Evolutionary conservation across 2,113 vertebrate genomes (phyloP), one percentile per base, ranked within the genome.

Genomic region (Rhagologus leucostigma): DNA sequence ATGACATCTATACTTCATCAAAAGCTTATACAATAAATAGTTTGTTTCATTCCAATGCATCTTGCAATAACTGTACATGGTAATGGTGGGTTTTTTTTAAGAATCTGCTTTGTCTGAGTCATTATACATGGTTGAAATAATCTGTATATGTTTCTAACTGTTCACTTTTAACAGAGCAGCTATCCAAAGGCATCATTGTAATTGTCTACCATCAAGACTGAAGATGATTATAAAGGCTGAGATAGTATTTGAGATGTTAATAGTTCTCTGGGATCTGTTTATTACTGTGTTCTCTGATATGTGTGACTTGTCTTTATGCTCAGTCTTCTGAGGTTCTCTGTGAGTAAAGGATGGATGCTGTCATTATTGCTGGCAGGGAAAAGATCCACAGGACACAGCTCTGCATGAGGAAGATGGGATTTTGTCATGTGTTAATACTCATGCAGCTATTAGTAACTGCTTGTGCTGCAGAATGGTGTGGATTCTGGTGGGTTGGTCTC

Each of bases 11-110:
- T 69, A 55, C 29, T 16, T 55, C 46, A 6, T 57, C 39, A 37
- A 7, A 89, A 62, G 27, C 20, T 32, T 62, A 5, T 60, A 80
- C 15, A 29, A 0, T 27, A 29, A 29, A 0, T 27, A 29, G 32
- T 35, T 78, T 35, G 20, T 59, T 92, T 35, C 23, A 13, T 23
- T 87, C 32, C 35, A 63, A 0, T 78, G 53, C 13, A 17, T 83
- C 21, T 68, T 95, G 16, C 3, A 60, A 2, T 84, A 65, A 65
- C 14, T 65, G 8, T 46, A 10, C 0, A 0, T 26, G 23, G 14
- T 80, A 67, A 19, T 77, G 9, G 13, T 41, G 32, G 13, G 1
- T 8, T 20, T 2, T 56, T 59, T 53, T 84, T 8, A 62, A 56
- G 29, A 33, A 50, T 67, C 30, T 47, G 8, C 13, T 39, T 65